A percentile compares a stretch with the other conserved stretches of the same genome.
phyloP scores from a whole-genome alignment of 2,113 vertebrate species.

The Heterochromis multidens region DNA sequence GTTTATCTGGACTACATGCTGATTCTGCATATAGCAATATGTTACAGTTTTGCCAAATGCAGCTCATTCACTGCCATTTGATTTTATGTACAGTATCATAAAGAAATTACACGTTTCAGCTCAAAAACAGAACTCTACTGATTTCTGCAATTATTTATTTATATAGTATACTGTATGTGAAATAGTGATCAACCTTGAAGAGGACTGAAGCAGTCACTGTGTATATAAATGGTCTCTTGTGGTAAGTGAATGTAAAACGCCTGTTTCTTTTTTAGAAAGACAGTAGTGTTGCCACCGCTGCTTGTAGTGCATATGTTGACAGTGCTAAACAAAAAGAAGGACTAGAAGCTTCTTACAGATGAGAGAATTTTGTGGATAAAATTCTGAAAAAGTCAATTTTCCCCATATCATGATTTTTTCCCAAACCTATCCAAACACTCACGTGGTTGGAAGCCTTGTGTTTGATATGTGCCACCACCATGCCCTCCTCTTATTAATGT shows the following conservation, averaged over 20 bases:
- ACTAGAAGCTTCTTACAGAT: background rate
- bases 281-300: background rate
- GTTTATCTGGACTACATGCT: background rate
- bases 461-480: background rate
- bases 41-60: background rate
- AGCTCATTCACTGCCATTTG: background rate
- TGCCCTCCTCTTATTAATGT: background rate
- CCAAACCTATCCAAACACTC: background rate
- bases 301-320: background rate
- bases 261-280: background rate
- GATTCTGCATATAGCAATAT: background rate
- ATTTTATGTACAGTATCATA: background rate
- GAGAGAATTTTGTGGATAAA: fast-evolving
- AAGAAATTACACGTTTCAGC: background rate
- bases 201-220: background rate
- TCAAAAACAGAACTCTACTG: fast-evolving
- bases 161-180: background rate
- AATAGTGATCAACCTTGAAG: background rate
- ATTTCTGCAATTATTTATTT: background rate
- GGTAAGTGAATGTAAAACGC: background rate
- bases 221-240: background rate
- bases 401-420: background rate
- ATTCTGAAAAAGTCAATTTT: background rate
- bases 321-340: background rate
- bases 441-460: too few relatives aligned